These are phyloP conservation scores for Emydocephalus ijimae DNA, from an alignment of 2,113 vertebrate species.

Conservation along the genomic window DNA sequence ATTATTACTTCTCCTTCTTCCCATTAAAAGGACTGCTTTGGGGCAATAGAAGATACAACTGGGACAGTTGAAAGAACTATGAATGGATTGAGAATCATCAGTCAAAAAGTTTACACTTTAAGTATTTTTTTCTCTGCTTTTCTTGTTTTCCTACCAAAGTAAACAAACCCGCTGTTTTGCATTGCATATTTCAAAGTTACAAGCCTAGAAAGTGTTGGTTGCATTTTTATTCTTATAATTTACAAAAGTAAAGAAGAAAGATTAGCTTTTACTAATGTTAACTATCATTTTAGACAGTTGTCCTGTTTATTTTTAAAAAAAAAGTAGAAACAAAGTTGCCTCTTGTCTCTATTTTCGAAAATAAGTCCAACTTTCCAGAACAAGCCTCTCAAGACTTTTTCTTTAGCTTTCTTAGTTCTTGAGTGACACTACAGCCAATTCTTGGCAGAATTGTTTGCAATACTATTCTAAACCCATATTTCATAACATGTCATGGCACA, in stretches of 20 bases:
- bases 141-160: not conserved
- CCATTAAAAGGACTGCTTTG: not conserved
- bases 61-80: not conserved
- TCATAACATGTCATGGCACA: not conserved
- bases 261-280: not conserved
- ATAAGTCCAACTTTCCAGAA: not conserved
- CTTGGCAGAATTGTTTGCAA: not conserved
- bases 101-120: not conserved
- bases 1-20: not conserved
- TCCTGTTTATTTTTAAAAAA: no score
- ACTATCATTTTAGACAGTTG: not conserved
- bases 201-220: not conserved
- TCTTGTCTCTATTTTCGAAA: not conserved
- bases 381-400: not conserved
- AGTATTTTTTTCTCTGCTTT: not conserved
- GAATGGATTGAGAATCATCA: not conserved
- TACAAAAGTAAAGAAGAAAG: not conserved
- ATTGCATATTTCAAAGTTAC: not conserved
- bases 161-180: not conserved
- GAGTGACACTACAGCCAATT: not conserved
- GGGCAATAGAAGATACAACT: no score
- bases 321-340: not conserved
- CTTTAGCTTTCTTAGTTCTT: not conserved
- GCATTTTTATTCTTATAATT: not conserved
- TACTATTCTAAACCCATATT: not conserved